Conservation (phyloP, 1,140 invertebrate genomes). For the Hirudo medicinalis region DNA sequence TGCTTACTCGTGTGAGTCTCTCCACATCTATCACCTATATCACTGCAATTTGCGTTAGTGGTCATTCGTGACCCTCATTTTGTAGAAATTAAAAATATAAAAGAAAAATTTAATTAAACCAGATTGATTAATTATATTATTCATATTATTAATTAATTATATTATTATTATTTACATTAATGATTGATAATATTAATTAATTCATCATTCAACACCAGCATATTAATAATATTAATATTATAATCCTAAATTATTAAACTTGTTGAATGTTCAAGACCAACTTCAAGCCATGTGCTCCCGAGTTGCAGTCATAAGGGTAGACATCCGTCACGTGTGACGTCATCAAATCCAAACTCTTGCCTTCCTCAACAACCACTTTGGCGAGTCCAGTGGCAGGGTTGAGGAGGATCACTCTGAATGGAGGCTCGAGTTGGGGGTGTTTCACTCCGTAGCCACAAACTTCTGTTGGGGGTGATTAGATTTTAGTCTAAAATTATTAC, state of each 20-base stretch:
- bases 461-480: background rate
- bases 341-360: background rate
- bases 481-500: no score
- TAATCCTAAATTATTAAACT: background rate
- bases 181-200: no score
- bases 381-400: background rate
- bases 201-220: no score
- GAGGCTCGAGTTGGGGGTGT: background rate
- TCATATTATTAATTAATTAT: no score
- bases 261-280: background rate
- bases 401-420: background rate
- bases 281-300: background rate
- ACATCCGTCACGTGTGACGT: background rate
- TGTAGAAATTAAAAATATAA: no score
- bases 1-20: no score
- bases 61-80: no score
- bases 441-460: slow-evolving; percentile 3
- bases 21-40: no score
- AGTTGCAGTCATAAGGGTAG: background rate
- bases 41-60: no score
- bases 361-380: background rate
- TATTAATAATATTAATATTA: background rate
- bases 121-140: no score
- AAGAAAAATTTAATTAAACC: no score
- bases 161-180: no score